Evolutionary conservation across 1,140 invertebrate species (phyloP).

Genomic region (Drosophila bocki): DNA sequence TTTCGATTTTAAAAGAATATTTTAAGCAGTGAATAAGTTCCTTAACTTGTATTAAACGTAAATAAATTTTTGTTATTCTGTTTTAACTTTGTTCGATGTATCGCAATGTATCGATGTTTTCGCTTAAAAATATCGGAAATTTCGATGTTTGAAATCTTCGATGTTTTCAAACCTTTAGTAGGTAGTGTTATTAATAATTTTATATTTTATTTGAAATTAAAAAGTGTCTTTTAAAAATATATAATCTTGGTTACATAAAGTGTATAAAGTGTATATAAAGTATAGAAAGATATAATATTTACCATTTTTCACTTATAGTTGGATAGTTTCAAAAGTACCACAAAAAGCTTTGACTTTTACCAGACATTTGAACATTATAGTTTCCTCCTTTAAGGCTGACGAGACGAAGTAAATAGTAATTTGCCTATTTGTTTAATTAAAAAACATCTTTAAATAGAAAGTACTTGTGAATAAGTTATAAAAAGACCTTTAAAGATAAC

Average conservation of each 20-base stretch:
- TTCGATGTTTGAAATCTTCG: too few species aligned
- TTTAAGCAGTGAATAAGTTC: background rate
- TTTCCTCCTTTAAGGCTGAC: background rate
- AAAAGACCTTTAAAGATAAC: background rate
- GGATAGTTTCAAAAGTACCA: background rate
- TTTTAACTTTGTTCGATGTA: too few species aligned
- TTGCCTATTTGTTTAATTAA: background rate
- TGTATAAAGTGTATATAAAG: too few species aligned
- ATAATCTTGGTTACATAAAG: too few species aligned
- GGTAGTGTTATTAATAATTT: background rate
- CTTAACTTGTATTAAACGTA: too few species aligned
- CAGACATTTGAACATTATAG: background rate
- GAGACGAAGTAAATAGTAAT: background rate
- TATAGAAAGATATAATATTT: too few species aligned
- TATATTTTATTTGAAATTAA: background rate
- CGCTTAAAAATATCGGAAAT: too few species aligned
- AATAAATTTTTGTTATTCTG: too few species aligned
- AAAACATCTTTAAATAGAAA: background rate
- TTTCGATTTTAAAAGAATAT: background rate
- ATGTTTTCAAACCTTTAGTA: too few species aligned
- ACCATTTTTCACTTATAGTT: background rate
- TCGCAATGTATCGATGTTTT: too few species aligned
- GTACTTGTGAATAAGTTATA: background rate
- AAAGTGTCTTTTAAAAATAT: background rate
- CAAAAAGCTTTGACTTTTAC: background rate